phyloP scores from a whole-genome alignment of 2,888 invertebrate species.

The Nesidiocoris tenuis region DNA sequence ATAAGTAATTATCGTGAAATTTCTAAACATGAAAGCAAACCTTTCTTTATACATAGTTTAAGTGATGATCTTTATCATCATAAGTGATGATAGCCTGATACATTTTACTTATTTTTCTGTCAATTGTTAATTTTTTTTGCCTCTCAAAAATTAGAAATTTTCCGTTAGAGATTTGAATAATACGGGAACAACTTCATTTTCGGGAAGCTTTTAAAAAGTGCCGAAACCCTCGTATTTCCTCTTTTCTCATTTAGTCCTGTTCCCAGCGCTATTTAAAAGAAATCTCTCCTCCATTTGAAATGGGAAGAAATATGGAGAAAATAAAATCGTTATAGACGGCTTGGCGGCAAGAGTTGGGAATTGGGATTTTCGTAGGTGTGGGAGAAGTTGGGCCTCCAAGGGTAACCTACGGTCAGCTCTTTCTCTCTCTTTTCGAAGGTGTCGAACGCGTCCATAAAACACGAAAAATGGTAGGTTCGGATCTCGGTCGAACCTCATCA shows the following conservation, averaged over 20 bases:
- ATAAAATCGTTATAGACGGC: neutral
- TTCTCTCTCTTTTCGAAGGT: neutral
- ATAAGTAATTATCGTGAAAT: neutral
- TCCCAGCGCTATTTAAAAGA: too few species aligned
- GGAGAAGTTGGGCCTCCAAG: neutral
- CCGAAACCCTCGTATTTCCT: too few species aligned
- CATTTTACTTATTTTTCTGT: too few species aligned
- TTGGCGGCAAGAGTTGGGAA: neutral
- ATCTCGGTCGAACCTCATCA: neutral
- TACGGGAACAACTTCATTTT: too few species aligned
- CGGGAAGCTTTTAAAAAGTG: too few species aligned
- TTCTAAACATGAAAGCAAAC: neutral
- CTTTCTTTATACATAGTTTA: neutral
- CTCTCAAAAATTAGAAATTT: too few species aligned
- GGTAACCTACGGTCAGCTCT: neutral
- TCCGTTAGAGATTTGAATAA: too few species aligned
- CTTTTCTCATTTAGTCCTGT: too few species aligned
- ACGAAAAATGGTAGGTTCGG: neutral
- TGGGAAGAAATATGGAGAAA: neutral
- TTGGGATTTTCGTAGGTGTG: neutral
- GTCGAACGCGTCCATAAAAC: neutral
- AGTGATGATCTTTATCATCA: neutral
- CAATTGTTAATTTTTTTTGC: too few species aligned
- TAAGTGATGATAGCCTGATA: too few species aligned
- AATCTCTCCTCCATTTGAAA: neutral